Evolutionary conservation across 2,113 vertebrate species (phyloP).

Genomic region (Chinchilla lanigera): DNA sequence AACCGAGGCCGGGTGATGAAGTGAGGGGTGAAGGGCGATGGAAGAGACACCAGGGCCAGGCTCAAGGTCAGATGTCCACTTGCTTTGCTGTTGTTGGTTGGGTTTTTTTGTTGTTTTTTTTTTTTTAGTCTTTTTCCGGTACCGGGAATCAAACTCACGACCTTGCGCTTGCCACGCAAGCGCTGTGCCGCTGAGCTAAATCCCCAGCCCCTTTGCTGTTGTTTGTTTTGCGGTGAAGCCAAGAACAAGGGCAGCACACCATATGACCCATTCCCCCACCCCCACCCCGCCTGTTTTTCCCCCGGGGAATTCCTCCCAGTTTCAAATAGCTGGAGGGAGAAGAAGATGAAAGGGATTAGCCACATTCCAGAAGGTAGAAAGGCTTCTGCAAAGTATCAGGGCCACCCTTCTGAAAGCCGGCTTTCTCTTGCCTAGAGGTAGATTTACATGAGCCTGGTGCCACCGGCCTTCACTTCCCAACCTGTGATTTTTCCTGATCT

Average conservation of each 20-base stretch:
- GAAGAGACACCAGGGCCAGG: neutral
- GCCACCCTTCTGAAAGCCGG: neutral
- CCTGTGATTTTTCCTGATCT: neutral
- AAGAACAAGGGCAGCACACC: constrained; percentile 18
- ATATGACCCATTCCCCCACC: neutral
- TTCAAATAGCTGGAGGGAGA: constrained; percentile 4
- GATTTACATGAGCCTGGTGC: no score
- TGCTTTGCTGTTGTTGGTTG: neutral
- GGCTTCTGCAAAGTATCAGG: neutral
- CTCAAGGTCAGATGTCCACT: neutral
- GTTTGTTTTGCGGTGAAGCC: constrained; percentile 6
- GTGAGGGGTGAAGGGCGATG: neutral
- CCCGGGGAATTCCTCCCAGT: constrained; percentile 55
- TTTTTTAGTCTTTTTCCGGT: no score
- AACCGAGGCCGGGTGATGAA: neutral
- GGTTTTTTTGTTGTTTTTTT: no score
- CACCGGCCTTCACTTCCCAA: neutral
- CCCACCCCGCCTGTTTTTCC: neutral
- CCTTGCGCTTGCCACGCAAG: no score
- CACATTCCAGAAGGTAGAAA: neutral
- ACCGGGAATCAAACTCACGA: no score
- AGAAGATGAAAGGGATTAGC: neutral
- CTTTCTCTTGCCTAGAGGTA: neutral
- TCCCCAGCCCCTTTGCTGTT: no score
- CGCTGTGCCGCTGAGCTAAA: no score